These are phyloP conservation scores for Indicator indicator DNA, from an alignment of 2,113 vertebrate species.

Conservation along the genomic window DNA sequence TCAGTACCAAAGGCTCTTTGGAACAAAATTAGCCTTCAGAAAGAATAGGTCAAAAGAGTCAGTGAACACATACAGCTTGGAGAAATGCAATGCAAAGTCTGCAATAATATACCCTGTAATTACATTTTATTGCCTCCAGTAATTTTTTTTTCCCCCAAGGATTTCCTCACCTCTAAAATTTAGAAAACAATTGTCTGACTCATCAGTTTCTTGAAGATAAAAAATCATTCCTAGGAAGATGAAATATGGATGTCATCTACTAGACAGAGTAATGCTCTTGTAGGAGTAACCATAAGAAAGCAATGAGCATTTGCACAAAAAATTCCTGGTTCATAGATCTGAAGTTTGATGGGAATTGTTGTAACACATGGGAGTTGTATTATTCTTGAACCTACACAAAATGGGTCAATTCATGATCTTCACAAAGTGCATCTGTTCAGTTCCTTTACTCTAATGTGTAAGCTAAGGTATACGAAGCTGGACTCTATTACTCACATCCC, in stretches of 20 bases:
- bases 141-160: neutral
- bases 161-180: neutral
- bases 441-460: rapidly evolving
- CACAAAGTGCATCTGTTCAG: neutral
- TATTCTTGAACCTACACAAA: neutral
- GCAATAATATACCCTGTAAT: neutral
- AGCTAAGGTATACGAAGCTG: neutral
- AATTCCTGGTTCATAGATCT: neutral
- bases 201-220: neutral
- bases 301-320: neutral
- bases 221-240: neutral
- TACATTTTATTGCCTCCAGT: neutral
- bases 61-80: neutral
- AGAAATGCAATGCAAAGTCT: neutral
- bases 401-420: neutral
- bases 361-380: neutral
- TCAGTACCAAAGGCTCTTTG: neutral
- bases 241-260: neutral
- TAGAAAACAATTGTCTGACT: neutral
- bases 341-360: neutral
- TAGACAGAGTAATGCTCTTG: neutral
- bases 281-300: neutral
- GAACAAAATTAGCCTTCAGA: constrained; percentile 13
- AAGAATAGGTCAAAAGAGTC: neutral
- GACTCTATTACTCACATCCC: neutral